phyloP scores from a whole-genome alignment of 1,140 invertebrate species.

The Drosophila equinoxialis region DNA sequence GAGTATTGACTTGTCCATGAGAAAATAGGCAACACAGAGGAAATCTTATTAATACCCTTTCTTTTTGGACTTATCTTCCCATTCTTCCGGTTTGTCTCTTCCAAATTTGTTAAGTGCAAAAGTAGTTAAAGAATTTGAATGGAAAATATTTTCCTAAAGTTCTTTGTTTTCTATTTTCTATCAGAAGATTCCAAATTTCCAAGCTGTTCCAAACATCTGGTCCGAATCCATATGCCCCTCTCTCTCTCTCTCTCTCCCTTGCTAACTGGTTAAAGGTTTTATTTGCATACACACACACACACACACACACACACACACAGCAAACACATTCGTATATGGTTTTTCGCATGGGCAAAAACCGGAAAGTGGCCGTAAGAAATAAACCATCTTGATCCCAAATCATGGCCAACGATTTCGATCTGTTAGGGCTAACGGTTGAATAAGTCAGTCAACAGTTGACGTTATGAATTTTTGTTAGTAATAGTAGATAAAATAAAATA shows the following conservation, averaged over 20 bases:
- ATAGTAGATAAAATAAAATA: not conserved
- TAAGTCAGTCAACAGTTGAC: not conserved
- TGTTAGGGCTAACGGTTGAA: not conserved
- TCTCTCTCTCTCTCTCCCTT: too few species aligned
- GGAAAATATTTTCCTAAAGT: too few species aligned
- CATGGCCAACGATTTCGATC: not conserved
- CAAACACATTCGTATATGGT: not conserved
- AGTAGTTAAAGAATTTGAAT: too few species aligned
- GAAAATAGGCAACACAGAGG: not conserved
- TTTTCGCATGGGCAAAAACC: slow-evolving; percentile 6
- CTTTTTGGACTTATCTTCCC: not conserved
- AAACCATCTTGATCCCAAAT: not conserved
- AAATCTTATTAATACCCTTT: not conserved
- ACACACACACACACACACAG: not conserved
- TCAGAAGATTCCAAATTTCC: too few species aligned
- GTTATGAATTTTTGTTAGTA: not conserved
- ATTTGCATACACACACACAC: not conserved
- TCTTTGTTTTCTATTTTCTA: too few species aligned
- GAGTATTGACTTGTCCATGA: too few species aligned
- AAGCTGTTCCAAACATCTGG: not conserved
- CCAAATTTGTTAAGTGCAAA: too few species aligned
- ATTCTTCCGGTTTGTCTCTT: too few species aligned
- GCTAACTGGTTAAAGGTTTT: slow-evolving; percentile 9
- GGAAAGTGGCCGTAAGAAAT: not conserved
- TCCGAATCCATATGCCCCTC: not conserved